Conservation (phyloP, 2,888 invertebrate species). For the Hesperia comma region DNA sequence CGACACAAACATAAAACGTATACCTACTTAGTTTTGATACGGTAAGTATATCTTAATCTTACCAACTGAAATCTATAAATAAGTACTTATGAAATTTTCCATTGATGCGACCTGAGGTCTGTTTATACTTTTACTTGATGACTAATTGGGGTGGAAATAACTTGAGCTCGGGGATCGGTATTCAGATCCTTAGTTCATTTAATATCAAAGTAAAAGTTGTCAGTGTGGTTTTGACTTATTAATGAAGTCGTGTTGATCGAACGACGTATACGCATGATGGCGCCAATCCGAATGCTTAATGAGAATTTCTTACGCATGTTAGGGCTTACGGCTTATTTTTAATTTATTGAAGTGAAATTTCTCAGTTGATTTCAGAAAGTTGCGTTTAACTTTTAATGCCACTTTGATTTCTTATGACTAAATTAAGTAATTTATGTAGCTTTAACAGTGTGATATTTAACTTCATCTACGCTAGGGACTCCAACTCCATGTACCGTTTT, state of each 20-base stretch:
- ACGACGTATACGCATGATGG: constrained; percentile 51
- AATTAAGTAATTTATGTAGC: background rate
- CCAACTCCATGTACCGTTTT: too few relatives aligned
- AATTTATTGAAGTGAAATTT: background rate
- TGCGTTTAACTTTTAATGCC: too few relatives aligned
- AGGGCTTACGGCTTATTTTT: background rate
- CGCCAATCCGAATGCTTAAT: constrained; percentile 57
- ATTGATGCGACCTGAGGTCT: background rate
- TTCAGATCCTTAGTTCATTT: constrained; percentile 21
- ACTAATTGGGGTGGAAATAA: constrained; percentile 30
- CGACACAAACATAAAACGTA: too few relatives aligned
- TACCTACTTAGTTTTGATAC: too few relatives aligned
- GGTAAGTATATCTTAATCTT: too few relatives aligned
- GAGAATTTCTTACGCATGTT: constrained; percentile 45
- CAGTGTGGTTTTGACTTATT: constrained; percentile 24
- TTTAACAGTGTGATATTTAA: too few relatives aligned
- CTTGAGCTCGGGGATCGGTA: constrained; percentile 8
- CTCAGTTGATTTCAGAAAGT: too few relatives aligned
- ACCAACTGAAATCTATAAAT: too few relatives aligned
- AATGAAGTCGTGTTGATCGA: constrained; percentile 18
- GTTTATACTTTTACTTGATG: constrained; percentile 25
- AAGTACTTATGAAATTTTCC: background rate
- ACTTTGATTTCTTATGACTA: too few relatives aligned
- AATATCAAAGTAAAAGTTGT: constrained; percentile 34
- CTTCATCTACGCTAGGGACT: too few relatives aligned